A percentile compares a stretch with the other conserved stretches of the same genome.
Conservation (phyloP, 2,113 vertebrate genomes). For the Sceloporus tristichus region DNA sequence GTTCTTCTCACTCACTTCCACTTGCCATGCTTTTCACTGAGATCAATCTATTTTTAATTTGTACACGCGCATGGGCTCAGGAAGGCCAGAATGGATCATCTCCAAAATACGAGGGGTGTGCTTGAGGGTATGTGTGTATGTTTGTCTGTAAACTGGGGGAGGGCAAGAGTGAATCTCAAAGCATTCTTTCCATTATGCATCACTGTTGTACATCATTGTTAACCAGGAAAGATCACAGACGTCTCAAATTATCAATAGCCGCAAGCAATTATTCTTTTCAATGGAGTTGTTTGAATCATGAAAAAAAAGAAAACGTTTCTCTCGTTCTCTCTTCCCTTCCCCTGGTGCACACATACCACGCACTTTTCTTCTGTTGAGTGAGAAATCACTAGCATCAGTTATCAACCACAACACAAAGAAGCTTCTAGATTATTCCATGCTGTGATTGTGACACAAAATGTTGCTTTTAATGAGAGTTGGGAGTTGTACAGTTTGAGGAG, state of each 20-base stretch:
- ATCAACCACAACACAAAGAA: constrained; percentile 15
- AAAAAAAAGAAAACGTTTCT: background rate
- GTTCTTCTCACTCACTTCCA: background rate
- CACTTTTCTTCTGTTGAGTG: background rate
- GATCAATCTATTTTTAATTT: constrained; percentile 10
- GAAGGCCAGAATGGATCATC: background rate
- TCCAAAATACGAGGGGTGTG: background rate
- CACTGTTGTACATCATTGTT: constrained; percentile 31
- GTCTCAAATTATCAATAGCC: constrained; percentile 29
- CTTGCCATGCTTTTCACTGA: constrained; percentile 6
- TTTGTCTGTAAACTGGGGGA: too few relatives aligned
- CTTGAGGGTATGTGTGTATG: background rate
- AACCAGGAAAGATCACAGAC: constrained; percentile 29
- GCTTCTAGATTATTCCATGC: background rate
- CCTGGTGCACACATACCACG: background rate
- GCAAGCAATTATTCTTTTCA: constrained; percentile 29
- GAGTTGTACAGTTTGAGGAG: too few relatives aligned
- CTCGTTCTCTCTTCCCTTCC: background rate
- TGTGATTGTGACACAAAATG: too few relatives aligned
- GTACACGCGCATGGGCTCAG: background rate
- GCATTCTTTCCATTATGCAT: constrained; percentile 8
- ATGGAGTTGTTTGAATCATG: constrained; percentile 16
- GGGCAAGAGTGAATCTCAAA: constrained; percentile 28
- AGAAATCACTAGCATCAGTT: background rate
- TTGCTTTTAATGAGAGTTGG: too few relatives aligned